phyloP scores from a whole-genome alignment of 2,888 invertebrate species.

The Orthonevra nobilis region DNA sequence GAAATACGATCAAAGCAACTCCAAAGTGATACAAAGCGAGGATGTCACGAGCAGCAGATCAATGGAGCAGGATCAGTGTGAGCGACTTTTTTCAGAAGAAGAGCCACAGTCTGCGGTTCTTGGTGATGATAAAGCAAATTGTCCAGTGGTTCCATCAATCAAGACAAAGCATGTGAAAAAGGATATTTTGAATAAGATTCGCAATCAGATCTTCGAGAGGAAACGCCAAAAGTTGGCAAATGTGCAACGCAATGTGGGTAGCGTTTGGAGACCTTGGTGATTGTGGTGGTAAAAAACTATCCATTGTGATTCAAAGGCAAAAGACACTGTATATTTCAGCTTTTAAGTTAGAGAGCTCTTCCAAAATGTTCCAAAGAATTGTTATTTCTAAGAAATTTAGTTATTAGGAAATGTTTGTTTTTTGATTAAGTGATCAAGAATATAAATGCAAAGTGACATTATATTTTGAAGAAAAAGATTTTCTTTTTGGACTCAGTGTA shows the following conservation, averaged over 20 bases:
- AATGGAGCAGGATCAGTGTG: conserved; percentile 32
- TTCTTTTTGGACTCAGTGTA: too few species aligned
- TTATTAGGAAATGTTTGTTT: conserved; percentile 9
- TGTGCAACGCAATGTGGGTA: conserved; percentile 72
- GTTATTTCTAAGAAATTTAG: conserved; percentile 62
- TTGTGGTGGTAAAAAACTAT: neutral
- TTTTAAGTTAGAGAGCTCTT: conserved; percentile 47
- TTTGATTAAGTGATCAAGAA: conserved; percentile 36
- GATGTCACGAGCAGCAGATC: conserved; percentile 46
- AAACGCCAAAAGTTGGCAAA: conserved; percentile 75
- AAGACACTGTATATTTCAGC: conserved; percentile 61
- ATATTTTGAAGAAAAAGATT: too few species aligned
- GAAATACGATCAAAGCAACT: conserved; percentile 4
- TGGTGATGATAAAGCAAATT: conserved; percentile 6
- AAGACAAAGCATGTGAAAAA: conserved; percentile 72
- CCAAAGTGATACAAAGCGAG: conserved; percentile 50
- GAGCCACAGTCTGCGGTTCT: conserved; percentile 13
- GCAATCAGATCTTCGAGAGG: conserved; percentile 78
- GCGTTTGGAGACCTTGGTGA: conserved; percentile 78
- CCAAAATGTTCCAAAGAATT: conserved; percentile 67
- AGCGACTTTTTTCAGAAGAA: conserved; percentile 22
- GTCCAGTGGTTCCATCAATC: neutral
- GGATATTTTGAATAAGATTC: conserved; percentile 77
- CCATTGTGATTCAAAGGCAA: conserved; percentile 3
- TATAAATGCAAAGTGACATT: too few species aligned